Percentiles rank a stretch among this genome's conserved stretches.
Evolutionary conservation across 2,113 vertebrate species (phyloP).

Genomic region (Stercorarius parasiticus): DNA sequence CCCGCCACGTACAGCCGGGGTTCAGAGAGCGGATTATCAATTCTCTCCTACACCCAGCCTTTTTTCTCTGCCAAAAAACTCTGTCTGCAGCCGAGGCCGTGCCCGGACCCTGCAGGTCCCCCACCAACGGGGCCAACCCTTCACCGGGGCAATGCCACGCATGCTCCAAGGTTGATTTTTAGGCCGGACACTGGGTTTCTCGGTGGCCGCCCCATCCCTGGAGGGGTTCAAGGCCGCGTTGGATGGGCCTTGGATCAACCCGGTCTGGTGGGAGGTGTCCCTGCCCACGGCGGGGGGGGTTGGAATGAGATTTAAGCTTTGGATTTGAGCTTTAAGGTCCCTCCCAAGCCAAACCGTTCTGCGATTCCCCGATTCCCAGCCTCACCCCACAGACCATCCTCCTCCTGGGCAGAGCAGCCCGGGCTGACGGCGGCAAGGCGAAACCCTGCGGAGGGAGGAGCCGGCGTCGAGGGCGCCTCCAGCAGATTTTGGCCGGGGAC

Average conservation of each 20-base stretch:
- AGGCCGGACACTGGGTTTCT: background rate
- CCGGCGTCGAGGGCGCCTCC: too few relatives aligned
- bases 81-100: background rate
- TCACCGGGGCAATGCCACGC: background rate
- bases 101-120: background rate
- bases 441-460: background rate
- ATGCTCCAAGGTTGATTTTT: accelerated
- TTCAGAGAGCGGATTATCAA: background rate
- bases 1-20: background rate
- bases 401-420: background rate
- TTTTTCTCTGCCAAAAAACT: background rate
- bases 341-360: background rate
- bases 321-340: too few relatives aligned
- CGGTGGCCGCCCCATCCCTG: background rate
- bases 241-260: background rate
- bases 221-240: background rate
- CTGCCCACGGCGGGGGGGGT: too few relatives aligned
- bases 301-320: too few relatives aligned
- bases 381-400: background rate
- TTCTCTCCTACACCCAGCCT: background rate
- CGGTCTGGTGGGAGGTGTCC: too few relatives aligned
- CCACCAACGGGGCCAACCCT: background rate
- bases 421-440: background rate
- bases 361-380: background rate
- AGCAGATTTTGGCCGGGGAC: background rate